Percentiles rank a stretch among this genome's conserved stretches.
These are phyloP conservation scores for Phengaris arion DNA, from an alignment of 2,888 invertebrate genomes.

Conservation along the genomic window DNA sequence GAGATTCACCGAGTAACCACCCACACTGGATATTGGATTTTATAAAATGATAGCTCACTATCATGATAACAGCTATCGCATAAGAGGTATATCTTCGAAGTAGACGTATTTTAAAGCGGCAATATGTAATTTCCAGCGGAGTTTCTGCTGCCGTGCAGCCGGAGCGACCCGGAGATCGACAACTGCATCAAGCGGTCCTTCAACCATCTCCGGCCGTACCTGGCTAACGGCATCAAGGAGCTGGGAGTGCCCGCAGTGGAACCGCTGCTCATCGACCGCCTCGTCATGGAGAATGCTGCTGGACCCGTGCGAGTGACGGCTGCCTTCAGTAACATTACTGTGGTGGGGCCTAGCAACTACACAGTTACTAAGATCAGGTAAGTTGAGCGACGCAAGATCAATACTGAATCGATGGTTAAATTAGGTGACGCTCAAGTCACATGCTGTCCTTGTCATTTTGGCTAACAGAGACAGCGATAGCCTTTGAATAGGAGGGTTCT, in stretches of 20 bases:
- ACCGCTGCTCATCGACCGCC: conserved; percentile 83
- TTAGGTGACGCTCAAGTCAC: too few relatives aligned
- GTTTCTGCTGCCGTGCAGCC: conserved; percentile 85
- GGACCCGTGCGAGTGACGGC: conserved; percentile 87
- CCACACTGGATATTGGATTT: too few relatives aligned
- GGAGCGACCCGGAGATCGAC: conserved; percentile 83
- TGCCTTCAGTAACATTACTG: conserved; percentile 86
- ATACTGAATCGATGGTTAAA: too few relatives aligned
- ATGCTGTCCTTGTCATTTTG: too few relatives aligned
- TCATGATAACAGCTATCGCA: too few relatives aligned
- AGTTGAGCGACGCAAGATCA: background rate
- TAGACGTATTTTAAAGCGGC: too few relatives aligned
- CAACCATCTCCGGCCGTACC: conserved; percentile 85
- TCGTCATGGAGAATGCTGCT: conserved; percentile 88
- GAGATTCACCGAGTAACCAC: too few relatives aligned
- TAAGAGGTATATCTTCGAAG: too few relatives aligned
- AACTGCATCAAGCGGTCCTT: conserved; percentile 84
- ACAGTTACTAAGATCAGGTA: conserved; percentile 84
- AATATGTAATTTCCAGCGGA: conserved; percentile 80
- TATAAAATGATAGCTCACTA: too few relatives aligned
- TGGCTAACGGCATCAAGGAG: conserved; percentile 84
- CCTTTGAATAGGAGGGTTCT: too few relatives aligned
- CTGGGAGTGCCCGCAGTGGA: conserved; percentile 87
- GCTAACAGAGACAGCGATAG: too few relatives aligned
- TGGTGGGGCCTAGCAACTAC: conserved; percentile 87